A percentile compares a stretch with the other conserved stretches of the same genome.
These are phyloP conservation scores for Drosophila maculinotata DNA, from an alignment of 2,888 invertebrate species.

Conservation along the genomic window DNA sequence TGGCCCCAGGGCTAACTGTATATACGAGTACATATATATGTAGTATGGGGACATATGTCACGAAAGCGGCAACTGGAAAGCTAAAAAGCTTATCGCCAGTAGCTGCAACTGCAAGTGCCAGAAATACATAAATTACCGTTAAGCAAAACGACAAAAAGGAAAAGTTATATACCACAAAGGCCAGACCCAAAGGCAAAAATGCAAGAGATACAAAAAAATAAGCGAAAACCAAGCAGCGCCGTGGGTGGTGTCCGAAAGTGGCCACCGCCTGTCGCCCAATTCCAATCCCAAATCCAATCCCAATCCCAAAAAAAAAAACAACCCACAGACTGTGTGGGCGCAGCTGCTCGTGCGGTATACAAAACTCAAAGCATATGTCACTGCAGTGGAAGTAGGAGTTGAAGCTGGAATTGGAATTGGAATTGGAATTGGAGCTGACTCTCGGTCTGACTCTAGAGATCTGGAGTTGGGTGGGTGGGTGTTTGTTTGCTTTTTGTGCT, in stretches of 20 bases:
- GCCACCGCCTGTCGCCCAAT: constrained; percentile 46
- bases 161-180: constrained; percentile 44
- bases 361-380: constrained; percentile 69
- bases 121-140: constrained; percentile 59
- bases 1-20: constrained; percentile 40
- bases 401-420: constrained; percentile 7
- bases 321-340: constrained; percentile 60
- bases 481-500: too few relatives aligned
- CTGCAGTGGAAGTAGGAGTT: constrained; percentile 27
- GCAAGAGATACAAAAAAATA: constrained; percentile 6
- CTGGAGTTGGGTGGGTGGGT: constrained; percentile 48
- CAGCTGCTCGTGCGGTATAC: constrained; percentile 26
- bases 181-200: constrained; percentile 56
- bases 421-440: constrained; percentile 17
- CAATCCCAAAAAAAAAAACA: neutral
- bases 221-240: constrained; percentile 40
- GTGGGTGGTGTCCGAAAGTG: constrained; percentile 67
- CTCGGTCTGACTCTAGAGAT: constrained; percentile 2
- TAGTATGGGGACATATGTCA: constrained; percentile 42
- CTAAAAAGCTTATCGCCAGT: constrained; percentile 51
- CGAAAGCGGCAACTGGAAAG: constrained; percentile 41
- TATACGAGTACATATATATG: constrained; percentile 14
- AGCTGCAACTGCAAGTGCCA: constrained; percentile 68
- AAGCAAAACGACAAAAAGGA: constrained; percentile 54
- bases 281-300: constrained; percentile 7